A percentile compares a stretch with the other conserved stretches of the same genome.
phyloP scores from a whole-genome alignment of 1,140 invertebrate species.

The Zaprionus camerounensis region DNA sequence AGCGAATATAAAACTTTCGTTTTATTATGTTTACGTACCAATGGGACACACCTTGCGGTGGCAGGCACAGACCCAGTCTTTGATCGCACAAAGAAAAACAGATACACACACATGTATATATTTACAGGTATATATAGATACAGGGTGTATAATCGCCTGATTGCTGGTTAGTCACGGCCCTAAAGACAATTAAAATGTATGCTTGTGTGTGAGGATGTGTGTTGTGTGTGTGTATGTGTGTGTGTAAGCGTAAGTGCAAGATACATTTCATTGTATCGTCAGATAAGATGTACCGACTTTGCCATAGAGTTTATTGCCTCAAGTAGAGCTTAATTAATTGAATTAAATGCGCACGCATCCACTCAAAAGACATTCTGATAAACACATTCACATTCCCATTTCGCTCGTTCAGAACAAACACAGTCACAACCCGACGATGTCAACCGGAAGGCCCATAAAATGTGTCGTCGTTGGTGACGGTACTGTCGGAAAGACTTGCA shows the following conservation, averaged over 20 bases:
- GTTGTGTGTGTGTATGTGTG: conserved; percentile 14
- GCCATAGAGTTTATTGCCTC: conserved; percentile 68
- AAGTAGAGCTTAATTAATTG: conserved; percentile 80
- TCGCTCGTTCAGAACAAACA: conserved; percentile 49
- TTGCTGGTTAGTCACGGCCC: conserved; percentile 29
- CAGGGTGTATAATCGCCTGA: background rate
- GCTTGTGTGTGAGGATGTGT: conserved; percentile 8
- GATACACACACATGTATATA: background rate
- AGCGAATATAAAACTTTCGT: conserved; percentile 64
- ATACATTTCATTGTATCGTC: conserved; percentile 56
- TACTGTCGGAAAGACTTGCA: conserved; percentile 99
- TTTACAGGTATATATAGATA: background rate
- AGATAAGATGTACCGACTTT: conserved; percentile 31
- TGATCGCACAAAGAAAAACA: conserved; percentile 37
- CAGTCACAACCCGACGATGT: conserved; percentile 85
- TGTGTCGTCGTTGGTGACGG: conserved; percentile 91
- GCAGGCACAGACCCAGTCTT: conserved; percentile 59
- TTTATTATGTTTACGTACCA: conserved; percentile 68
- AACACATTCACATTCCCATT: conserved; percentile 47
- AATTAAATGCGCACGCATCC: conserved; percentile 75
- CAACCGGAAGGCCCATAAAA: conserved; percentile 96
- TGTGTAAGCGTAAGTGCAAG: conserved; percentile 43
- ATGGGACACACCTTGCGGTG: conserved; percentile 58
- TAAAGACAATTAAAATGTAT: conserved; percentile 47
- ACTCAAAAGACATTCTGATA: conserved; percentile 46